These are phyloP conservation scores for Cetoscarus ocellatus DNA, from an alignment of 2,797 vertebrate species.

Conservation along the genomic window DNA sequence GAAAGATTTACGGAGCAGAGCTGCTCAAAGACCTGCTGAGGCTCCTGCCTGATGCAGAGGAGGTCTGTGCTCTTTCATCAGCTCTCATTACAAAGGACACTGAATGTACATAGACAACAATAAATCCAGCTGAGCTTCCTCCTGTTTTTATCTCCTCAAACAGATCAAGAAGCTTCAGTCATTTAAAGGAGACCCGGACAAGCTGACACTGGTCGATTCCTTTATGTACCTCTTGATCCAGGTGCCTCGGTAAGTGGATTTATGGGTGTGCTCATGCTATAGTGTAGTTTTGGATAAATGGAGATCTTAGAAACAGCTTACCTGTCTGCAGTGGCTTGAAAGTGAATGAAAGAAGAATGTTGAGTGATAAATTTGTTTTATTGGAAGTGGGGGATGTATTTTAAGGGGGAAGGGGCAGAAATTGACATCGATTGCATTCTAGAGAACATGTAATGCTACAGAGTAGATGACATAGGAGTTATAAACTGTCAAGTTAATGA, in stretches of 20 bases:
- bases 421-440: too few relatives aligned
- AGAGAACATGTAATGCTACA: too few relatives aligned
- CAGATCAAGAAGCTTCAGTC: conserved; percentile 94
- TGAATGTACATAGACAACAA: conserved; percentile 23
- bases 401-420: too few relatives aligned
- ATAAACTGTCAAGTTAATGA: too few relatives aligned
- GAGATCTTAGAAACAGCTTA: conserved; percentile 18
- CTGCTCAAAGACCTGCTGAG: conserved; percentile 94
- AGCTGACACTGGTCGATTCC: conserved; percentile 95
- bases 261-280: conserved; percentile 5
- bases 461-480: too few relatives aligned
- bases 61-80: conserved; percentile 83
- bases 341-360: too few relatives aligned
- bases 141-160: conserved; percentile 21
- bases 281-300: conserved; percentile 10
- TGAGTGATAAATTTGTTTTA: too few relatives aligned
- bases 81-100: conserved; percentile 25
- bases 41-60: conserved; percentile 93
- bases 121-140: conserved; percentile 40
- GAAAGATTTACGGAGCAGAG: conserved; percentile 90
- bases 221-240: conserved; percentile 96
- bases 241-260: conserved; percentile 92
- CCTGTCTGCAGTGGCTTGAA: too few relatives aligned
- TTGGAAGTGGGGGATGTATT: too few relatives aligned
- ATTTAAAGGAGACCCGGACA: conserved; percentile 92